Evolutionary conservation across 2,888 invertebrate genomes (phyloP), one percentile per base, ranked within the genome.

Genomic region (Aleiodes testaceus): DNA sequence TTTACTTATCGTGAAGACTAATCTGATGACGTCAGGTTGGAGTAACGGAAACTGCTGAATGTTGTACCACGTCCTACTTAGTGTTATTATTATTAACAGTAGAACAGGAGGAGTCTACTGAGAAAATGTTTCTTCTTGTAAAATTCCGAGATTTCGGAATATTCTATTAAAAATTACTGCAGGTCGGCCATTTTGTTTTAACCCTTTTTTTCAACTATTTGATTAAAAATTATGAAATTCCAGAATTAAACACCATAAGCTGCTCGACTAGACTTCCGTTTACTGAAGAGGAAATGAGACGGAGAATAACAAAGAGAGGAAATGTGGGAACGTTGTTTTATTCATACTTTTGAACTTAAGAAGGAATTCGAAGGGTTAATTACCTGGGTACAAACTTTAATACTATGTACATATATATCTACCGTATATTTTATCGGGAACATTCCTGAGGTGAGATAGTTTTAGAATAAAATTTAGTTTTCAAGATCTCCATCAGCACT

Each of bases 41-140:
- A 81, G 78, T 83, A 83, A 83, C 81, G 82, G 83, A 79, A 79
- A 79, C 77, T 74, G 78, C 75, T 77, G 11, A 30, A 30, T n/a
- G 26, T 30, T 55, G 36, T 36, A 36, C 36, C 36, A 36, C 36
- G 36, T 36, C 36, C 36, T 36, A 36, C 36, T 36, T 36, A 36
- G 9, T 36, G 36, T 36, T 36, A 36, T 36, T 36, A 36, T 36
- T 36, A 36, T 36, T 36, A 36, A 36, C 36, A 36, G 36, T 36
- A 36, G 36, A 36, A 36, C 36, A 36, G 36, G 36, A 36, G 9
- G 36, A 36, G 9, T 36, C 36, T 36, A 36, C 36, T 36, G 36
- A 36, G 36, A 36, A 36, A 36, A 36, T 36, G 36, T 36, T 36
- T 36, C 36, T 11, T 26, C 36, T 36, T 6, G 9, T 2, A 36